These are phyloP conservation scores for Cataglyphis livida DNA, from an alignment of 2,888 invertebrate genomes.

Conservation along the genomic window DNA sequence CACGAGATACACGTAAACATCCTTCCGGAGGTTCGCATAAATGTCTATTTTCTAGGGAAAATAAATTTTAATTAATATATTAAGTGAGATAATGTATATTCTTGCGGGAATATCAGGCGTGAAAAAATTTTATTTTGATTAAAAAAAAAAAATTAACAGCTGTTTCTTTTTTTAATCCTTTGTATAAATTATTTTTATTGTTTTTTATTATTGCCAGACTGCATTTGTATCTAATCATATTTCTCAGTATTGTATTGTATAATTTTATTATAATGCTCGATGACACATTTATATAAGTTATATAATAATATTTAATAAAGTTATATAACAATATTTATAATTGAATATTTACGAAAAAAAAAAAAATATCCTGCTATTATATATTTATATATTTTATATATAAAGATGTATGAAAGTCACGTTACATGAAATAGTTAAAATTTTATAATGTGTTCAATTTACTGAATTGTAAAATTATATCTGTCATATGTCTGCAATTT, in stretches of 20 bases:
- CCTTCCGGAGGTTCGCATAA: not conserved
- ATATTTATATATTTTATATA: not conserved
- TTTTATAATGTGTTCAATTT: not conserved
- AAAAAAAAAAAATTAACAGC: not conserved
- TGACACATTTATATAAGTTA: not conserved
- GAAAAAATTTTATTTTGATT: not conserved
- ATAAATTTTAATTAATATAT: slow-evolving; percentile 20
- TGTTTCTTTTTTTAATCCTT: not conserved
- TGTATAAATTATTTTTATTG: not conserved
- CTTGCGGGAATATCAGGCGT: not conserved
- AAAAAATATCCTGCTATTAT: not conserved
- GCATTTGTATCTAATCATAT: not conserved
- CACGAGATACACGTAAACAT: not conserved
- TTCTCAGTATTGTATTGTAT: not conserved
- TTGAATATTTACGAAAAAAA: not conserved
- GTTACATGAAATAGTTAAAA: not conserved
- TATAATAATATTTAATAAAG: no score
- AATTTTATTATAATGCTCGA: not conserved
- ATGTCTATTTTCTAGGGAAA: not conserved
- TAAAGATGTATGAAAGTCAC: not conserved
- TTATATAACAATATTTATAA: not conserved
- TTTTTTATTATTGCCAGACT: not conserved
- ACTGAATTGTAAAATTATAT: not conserved
- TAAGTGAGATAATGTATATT: not conserved
- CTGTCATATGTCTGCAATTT: slow-evolving; percentile 1